Conservation (phyloP, 2,113 vertebrate species). For the Carassius auratus region DNA sequence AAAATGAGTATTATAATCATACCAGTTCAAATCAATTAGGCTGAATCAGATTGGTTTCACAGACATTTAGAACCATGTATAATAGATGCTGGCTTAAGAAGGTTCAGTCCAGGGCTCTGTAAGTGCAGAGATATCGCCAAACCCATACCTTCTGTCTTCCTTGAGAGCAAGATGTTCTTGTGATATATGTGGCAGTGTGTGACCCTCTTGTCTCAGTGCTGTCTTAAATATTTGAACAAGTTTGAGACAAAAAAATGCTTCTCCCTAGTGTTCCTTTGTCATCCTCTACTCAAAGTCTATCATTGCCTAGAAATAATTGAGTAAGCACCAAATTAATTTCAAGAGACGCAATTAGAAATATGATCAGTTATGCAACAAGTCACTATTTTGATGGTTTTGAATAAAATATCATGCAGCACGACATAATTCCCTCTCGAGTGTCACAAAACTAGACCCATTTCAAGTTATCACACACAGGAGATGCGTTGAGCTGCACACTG, state of each 20-base stretch:
- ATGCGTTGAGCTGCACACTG: neutral
- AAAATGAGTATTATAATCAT: neutral
- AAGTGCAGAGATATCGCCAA: neutral
- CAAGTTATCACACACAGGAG: neutral
- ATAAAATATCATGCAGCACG: neutral
- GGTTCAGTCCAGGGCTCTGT: neutral
- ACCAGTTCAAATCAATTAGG: neutral
- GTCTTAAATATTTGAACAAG: conserved; percentile 5
- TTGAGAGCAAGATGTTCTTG: neutral
- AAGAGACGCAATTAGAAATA: neutral
- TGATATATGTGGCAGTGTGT: neutral
- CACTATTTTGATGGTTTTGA: neutral
- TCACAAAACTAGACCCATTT: neutral
- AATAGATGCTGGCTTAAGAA: conserved; percentile 1
- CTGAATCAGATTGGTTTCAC: neutral
- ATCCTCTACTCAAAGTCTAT: neutral
- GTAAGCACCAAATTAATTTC: neutral
- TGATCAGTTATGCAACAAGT: neutral
- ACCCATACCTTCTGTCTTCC: neutral
- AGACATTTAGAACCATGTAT: neutral
- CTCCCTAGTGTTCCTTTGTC: neutral
- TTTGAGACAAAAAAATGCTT: neutral
- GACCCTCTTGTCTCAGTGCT: neutral
- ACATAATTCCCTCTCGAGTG: neutral
- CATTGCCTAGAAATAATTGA: neutral